These are phyloP conservation scores for Tipula confusa DNA, from an alignment of 2,888 invertebrate genomes.

Conservation along the genomic window DNA sequence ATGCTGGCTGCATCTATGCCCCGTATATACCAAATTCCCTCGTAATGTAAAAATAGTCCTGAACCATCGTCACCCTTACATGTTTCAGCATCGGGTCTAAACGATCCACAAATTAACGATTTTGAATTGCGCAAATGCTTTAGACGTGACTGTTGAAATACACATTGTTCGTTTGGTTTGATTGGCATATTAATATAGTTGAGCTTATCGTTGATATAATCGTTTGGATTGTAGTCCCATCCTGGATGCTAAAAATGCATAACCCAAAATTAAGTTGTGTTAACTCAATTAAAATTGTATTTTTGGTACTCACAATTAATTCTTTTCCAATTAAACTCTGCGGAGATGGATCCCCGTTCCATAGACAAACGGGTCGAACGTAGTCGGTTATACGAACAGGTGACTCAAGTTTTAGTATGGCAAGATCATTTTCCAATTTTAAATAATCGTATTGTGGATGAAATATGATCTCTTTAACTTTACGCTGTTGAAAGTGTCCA, in stretches of 20 bases:
- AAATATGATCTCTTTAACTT: slow-evolving; percentile 31
- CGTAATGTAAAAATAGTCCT: slow-evolving; percentile 49
- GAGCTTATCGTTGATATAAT: slow-evolving; percentile 56
- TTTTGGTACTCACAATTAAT: slow-evolving; percentile 54
- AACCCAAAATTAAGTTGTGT: slow-evolving; percentile 34
- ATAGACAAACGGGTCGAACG: slow-evolving; percentile 48
- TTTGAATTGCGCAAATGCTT: background rate
- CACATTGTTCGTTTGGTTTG: slow-evolving; percentile 57
- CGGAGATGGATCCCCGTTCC: slow-evolving; percentile 49
- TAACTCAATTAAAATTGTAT: too few relatives aligned
- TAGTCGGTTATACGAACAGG: slow-evolving; percentile 45
- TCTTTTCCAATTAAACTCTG: slow-evolving; percentile 51
- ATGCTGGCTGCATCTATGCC: slow-evolving; percentile 58
- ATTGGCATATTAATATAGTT: slow-evolving; percentile 58
- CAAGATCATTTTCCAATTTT: slow-evolving; percentile 42
- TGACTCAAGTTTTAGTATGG: slow-evolving; percentile 44
- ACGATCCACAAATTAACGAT: background rate
- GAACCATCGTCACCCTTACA: slow-evolving; percentile 51
- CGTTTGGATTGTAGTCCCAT: slow-evolving; percentile 37
- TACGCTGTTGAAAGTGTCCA: slow-evolving; percentile 43
- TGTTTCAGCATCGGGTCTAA: slow-evolving; percentile 36
- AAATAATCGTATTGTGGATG: slow-evolving; percentile 33
- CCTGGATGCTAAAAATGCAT: slow-evolving; percentile 1
- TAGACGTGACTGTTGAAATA: slow-evolving; percentile 42
- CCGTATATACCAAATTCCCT: slow-evolving; percentile 48